Base-by-base conservation (phyloP, 1,140 invertebrate genomes). In the Aphaenogaster rudis region DNA sequence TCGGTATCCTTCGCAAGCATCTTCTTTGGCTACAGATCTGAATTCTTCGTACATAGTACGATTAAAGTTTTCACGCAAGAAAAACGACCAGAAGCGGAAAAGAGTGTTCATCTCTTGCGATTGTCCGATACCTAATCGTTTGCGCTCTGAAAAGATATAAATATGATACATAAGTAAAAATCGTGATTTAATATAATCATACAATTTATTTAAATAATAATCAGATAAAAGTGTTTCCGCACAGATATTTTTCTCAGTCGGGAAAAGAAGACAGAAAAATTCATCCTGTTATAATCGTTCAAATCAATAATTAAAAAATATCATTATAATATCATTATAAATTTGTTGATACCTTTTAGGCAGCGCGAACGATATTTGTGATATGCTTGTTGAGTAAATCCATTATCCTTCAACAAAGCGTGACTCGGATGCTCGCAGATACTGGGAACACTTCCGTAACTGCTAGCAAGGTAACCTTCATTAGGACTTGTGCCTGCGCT, bases 71-170 rank as follows among this genome's bases (percentile, higher is more conserved):
- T 99, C 99, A 76, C 99, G 96, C 63, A 99, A 96, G 96, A 99
- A 99, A 97, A 99, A 99, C 36, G 99, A 99, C 99, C 99, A 99
- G 96, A 99, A 99, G 85, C 99, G 96, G 96, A 99, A 99, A 1
- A 99, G 96, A 0, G 99, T 99, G 94, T 99, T 99, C 99, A 99
- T 99, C 95, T 99, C 99, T 93, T 98, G 98, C 15, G 98, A 99
- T 91, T 98, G 97, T 0, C 99, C 99, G 92, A 98, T 97, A 69
- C 99, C 99, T 64, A 99, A 96, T 94, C 98, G 97, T 95, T 98
- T 98, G 80, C 99, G 97, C 94, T 99, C 98, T 98, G 93, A 61
- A 96, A 96, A 87, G 91, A 92, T 61, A 82, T 42, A 48, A 76
- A 88, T 48, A 57, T 28, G 11, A 21, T 36, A 69, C 36, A 76